Conservation (phyloP, 2,888 invertebrate genomes). For the Synergus umbraculus region DNA sequence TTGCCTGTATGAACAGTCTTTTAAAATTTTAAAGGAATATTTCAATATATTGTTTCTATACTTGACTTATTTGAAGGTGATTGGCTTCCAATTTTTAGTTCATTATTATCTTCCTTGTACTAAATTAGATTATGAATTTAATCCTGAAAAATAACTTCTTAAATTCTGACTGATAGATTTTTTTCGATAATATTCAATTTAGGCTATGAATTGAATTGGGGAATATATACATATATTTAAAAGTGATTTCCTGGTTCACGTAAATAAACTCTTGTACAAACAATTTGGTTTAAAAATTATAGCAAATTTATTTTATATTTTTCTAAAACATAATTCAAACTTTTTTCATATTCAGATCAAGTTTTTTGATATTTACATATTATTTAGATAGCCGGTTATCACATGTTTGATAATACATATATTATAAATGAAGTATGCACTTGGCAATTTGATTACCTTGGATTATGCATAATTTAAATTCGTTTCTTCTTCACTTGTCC, state of each 20-base stretch:
- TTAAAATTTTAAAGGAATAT: background rate
- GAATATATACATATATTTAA: background rate
- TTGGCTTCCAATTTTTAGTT: background rate
- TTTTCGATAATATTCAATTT: background rate
- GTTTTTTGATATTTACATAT: too few relatives aligned
- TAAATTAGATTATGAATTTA: background rate
- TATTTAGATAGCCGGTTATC: too few relatives aligned
- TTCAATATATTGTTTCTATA: background rate
- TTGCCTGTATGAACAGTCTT: background rate
- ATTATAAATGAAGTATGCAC: too few relatives aligned
- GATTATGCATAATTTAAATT: too few relatives aligned
- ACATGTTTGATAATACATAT: too few relatives aligned
- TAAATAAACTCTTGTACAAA: background rate
- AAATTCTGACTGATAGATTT: background rate
- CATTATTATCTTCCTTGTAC: background rate
- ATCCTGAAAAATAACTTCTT: background rate
- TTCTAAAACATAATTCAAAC: background rate
- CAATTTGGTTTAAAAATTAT: background rate
- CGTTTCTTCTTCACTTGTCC: too few relatives aligned
- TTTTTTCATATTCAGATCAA: too few relatives aligned
- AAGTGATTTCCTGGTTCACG: background rate
- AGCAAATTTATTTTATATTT: background rate
- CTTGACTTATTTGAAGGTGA: background rate
- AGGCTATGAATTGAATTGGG: background rate
- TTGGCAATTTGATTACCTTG: too few relatives aligned